Evolutionary conservation across 2,888 invertebrate genomes (phyloP), one percentile per base, ranked within the genome.

Genomic region (Caenorhabditis sp.): DNA sequence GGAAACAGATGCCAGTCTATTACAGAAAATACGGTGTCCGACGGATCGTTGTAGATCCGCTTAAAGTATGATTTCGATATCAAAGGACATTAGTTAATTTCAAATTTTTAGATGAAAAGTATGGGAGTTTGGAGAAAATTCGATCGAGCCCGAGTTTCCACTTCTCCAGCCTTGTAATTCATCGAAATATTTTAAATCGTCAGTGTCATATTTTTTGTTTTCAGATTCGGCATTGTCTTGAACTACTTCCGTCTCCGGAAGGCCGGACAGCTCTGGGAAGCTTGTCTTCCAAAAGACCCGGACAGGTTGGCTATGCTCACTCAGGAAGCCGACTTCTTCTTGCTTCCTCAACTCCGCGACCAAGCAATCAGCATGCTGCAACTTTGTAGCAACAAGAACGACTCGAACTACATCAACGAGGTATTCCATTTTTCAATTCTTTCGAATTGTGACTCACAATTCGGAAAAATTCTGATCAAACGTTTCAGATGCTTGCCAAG

Each of bases 241-340:
- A 92, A 92, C 82, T 91, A 90, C 69, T 88, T 92, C 68, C 88
- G 92, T 24, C 86, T 92, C 19, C 80, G 85, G 26, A 73, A 81
- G 35, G 72, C 90, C 8, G 87, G 87, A 38, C 91, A 91, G 66
- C 72, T 90, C 8, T 91, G 91, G 91, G 91, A 91, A 72, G 89
- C 90, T 2, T 91, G 90, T 81, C 84, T 91, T 47, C 91, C 91
- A 26, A 91, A 91, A 73, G 91, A 91, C 68, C 91, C 91, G 14
- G 90, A 89, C 70, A 81, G 89, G 31, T 81, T 89, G 47, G 89
- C 89, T n/a, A 75, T 89, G 74, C 84, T 89, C 10, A 88, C 89
- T 3, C 89, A 89, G 83, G 90, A 90, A 54, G 90, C 91, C 1
- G 91, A 91, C 16, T 91, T 84, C 85, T 91, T 88, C 77, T 76